phyloP scores from a whole-genome alignment of 2,797 vertebrate genomes.

The Prionace glauca region DNA sequence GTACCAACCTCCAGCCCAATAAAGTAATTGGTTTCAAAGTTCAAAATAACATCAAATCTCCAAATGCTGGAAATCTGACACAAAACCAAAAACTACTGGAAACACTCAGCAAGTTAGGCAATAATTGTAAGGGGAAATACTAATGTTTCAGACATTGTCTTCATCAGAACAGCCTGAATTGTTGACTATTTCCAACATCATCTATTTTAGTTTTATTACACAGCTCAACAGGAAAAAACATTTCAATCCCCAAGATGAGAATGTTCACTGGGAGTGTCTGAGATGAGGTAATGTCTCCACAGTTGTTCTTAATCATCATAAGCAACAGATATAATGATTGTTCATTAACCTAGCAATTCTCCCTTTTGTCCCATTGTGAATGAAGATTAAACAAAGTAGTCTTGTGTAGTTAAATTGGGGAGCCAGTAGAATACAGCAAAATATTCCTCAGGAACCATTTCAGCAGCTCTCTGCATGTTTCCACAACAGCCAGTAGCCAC shows the following conservation, averaged over 20 bases:
- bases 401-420: background rate
- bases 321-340: background rate
- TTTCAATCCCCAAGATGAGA: background rate
- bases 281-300: background rate
- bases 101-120: no score
- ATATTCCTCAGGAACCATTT: background rate
- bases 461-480: background rate
- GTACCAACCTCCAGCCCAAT: no score
- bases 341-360: background rate
- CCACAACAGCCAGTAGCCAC: background rate
- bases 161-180: no score
- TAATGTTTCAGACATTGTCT: no score
- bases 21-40: no score
- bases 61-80: no score
- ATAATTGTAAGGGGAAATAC: no score
- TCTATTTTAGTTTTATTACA: slow-evolving; percentile 4
- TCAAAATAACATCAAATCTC: no score
- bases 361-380: background rate
- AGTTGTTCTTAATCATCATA: background rate
- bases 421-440: background rate
- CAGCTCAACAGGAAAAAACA: background rate
- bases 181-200: background rate
- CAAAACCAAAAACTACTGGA: no score
- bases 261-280: background rate
- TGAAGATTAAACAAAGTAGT: background rate